Conservation (phyloP, 2,888 invertebrate species). For the Hirtodrosophila duncani region DNA sequence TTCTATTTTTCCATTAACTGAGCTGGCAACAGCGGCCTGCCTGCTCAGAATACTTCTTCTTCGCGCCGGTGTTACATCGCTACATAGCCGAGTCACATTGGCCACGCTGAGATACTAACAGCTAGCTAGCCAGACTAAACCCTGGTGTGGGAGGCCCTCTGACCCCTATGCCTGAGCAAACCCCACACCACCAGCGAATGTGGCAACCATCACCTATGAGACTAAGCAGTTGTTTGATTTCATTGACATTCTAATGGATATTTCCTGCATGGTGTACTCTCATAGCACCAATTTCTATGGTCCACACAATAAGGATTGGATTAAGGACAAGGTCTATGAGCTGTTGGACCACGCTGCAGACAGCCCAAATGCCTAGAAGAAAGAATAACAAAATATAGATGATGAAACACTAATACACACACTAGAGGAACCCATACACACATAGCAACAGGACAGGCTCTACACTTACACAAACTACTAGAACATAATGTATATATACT, state of each 20-base stretch:
- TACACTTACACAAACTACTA: constrained; percentile 27
- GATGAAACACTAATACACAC: not conserved
- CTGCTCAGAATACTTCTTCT: too few species aligned
- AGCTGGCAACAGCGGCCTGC: too few species aligned
- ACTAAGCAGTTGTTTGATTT: constrained; percentile 99
- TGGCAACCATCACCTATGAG: constrained; percentile 98
- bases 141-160: too few species aligned
- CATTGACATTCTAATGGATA: constrained; percentile 95
- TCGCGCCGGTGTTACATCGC: too few species aligned
- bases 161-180: too few species aligned
- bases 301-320: constrained; percentile 99
- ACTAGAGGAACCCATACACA: not conserved
- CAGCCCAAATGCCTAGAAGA: constrained; percentile 55
- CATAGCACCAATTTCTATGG: constrained; percentile 97
- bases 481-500: constrained; percentile 38
- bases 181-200: too few species aligned
- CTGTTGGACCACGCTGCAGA: constrained; percentile 94
- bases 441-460: constrained; percentile 11
- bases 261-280: constrained; percentile 97
- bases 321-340: constrained; percentile 98
- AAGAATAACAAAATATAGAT: not conserved
- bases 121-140: too few species aligned
- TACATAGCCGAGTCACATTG: too few species aligned
- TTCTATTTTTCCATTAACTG: too few species aligned
- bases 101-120: too few species aligned